Conservation (phyloP, 1,140 invertebrate species). For the Camponotus pennsylvanicus region DNA sequence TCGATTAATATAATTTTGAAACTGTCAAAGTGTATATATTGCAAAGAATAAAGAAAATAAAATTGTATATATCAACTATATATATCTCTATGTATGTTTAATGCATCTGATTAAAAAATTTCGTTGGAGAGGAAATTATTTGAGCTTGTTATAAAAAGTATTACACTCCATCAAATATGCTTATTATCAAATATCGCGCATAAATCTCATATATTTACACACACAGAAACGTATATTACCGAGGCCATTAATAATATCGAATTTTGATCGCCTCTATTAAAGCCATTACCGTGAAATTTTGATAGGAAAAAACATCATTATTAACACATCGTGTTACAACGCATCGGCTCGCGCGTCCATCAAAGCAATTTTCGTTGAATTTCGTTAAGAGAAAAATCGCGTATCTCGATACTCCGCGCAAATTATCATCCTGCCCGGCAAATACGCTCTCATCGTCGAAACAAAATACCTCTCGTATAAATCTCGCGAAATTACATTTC, state of each 20-base stretch:
- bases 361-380: neutral
- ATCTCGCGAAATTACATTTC: conserved; percentile 44
- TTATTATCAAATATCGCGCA: neutral
- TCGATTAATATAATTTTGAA: no score
- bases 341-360: neutral
- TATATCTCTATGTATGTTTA: no score
- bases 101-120: no score
- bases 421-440: neutral
- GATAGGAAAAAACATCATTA: conserved; percentile 3
- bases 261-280: neutral
- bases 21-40: no score
- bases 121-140: no score
- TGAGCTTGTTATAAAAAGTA: no score
- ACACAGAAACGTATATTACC: neutral
- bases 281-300: conserved; percentile 1
- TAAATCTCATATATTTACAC: conserved; percentile 1
- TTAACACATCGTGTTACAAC: neutral
- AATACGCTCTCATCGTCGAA: conserved; percentile 11
- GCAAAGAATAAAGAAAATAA: no score
- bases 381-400: neutral
- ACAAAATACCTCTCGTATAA: conserved; percentile 22
- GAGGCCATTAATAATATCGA: neutral
- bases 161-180: no score
- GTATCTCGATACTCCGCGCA: neutral
- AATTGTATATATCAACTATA: no score